These are phyloP conservation scores for Zoroaster sp. DNA, from an alignment of 53 echinoderm and acorn worm genomes.

Conservation along the genomic window DNA sequence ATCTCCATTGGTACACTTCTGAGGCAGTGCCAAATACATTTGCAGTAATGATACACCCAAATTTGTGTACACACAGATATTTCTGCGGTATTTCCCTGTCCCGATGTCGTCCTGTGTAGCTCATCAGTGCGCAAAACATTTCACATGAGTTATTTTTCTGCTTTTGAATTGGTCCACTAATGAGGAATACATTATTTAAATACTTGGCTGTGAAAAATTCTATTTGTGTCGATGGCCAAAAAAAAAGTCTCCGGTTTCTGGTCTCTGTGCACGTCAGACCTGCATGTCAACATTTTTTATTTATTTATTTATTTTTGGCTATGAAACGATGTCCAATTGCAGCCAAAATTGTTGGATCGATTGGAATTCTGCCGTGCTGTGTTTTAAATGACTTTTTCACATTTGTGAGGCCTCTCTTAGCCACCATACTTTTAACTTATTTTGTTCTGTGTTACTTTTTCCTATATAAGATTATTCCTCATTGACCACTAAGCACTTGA, in stretches of 20 bases:
- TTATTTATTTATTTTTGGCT: background rate
- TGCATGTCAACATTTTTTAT: background rate
- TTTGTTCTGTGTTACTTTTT: no score
- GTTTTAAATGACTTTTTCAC: no score
- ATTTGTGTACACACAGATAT: background rate
- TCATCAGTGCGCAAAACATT: background rate
- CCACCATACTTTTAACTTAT: no score
- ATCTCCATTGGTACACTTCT: background rate
- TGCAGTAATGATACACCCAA: background rate
- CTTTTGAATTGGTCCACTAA: background rate
- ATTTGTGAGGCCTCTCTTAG: no score
- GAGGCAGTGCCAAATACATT: background rate
- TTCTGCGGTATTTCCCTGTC: background rate
- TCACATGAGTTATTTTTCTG: background rate
- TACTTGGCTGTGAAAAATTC: background rate
- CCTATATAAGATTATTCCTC: no score
- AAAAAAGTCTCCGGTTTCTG: no score
- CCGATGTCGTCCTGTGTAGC: background rate
- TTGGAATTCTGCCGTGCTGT: no score
- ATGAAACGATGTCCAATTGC: no score
- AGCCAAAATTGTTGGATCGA: no score
- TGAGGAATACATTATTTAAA: background rate
- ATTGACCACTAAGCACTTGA: no score
- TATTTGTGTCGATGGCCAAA: background rate
- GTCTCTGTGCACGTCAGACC: background rate